Base-by-base conservation (phyloP, 2,888 invertebrate species). In the Eutolmus rufibarbis region DNA sequence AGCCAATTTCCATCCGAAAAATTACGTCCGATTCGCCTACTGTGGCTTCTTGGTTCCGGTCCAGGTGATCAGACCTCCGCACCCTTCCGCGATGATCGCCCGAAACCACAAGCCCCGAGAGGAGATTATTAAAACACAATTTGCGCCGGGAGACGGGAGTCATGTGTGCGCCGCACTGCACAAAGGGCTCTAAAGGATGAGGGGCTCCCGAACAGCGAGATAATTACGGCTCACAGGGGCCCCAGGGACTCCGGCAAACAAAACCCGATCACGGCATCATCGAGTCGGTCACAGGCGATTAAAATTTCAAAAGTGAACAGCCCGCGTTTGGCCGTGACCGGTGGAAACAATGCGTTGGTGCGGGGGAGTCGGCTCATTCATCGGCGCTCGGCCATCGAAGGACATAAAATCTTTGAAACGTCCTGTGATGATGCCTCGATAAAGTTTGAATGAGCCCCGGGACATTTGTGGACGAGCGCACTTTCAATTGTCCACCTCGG, bases 31-130 rank as follows among this genome's bases (percentile, higher is more conserved):
- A 51, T 56, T 51, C 81, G 28, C 14, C 56, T 12, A 51, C 28
- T 81, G 81, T 31, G 81, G 81, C 34, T 56, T 81, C 56, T 81
- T 56, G 51, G 81, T 81, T 81, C 81, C 81, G 81, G 81, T 81
- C 81, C 40, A 51, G 81, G 51, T 81, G 81, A 51, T 81, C 31
- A 56, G 23, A 40, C n/a, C 37, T 37, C 56, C 2, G 8, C 51
- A 81, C 81, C 78, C 43, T 56, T 81, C 23, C 34, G 23, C 81
- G 5, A 51, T 56, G n/a, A n/a, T 81, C n/a, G 31, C 14, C 9
- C 16, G 51, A 81, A 56, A 81, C 56, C 28, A 81, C 51, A 56
- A 23, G 23, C 46, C 46, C 16, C 8, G 81, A 9, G 46, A 79
- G 46, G 79, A n/a, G 14, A n/a, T 81, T 81, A 81, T 81, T 81